Evolutionary conservation across 2,797 vertebrate genomes (phyloP).

Genomic region (Clarias pachynema): DNA sequence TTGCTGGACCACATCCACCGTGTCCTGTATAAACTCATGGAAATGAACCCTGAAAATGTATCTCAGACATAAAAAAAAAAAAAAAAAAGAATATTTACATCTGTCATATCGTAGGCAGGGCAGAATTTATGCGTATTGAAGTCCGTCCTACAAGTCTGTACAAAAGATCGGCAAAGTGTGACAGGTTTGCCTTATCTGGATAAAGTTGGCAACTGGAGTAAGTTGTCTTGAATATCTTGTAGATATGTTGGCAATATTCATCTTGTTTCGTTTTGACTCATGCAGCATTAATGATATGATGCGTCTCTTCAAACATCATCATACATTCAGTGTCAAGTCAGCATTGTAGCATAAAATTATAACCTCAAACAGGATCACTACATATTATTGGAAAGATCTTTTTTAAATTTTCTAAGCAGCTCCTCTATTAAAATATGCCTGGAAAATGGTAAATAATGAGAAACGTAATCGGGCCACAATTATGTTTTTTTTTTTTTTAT

Average conservation of each 20-base stretch:
- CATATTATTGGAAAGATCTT: constrained; percentile 35
- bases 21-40: constrained; percentile 61
- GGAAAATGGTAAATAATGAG: background rate
- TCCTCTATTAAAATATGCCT: constrained; percentile 36
- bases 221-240: constrained; percentile 33
- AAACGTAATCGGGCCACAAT: too few relatives aligned
- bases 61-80: constrained; percentile 44
- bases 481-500: too few relatives aligned
- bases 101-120: constrained; percentile 31
- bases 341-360: background rate
- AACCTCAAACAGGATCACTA: constrained; percentile 29
- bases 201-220: constrained; percentile 33
- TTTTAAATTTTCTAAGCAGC: constrained; percentile 47
- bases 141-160: constrained; percentile 7
- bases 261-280: constrained; percentile 14
- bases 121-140: constrained; percentile 47
- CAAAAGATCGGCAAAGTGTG: constrained; percentile 44
- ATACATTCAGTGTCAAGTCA: background rate
- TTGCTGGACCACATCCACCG: constrained; percentile 57
- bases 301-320: constrained; percentile 29
- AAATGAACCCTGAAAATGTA: constrained; percentile 65
- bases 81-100: constrained; percentile 51
- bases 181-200: constrained; percentile 44
- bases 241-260: background rate
- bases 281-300: constrained; percentile 1